These are phyloP conservation scores for Yponomeuta cagnagella DNA, from an alignment of 2,888 invertebrate species.

Conservation along the genomic window DNA sequence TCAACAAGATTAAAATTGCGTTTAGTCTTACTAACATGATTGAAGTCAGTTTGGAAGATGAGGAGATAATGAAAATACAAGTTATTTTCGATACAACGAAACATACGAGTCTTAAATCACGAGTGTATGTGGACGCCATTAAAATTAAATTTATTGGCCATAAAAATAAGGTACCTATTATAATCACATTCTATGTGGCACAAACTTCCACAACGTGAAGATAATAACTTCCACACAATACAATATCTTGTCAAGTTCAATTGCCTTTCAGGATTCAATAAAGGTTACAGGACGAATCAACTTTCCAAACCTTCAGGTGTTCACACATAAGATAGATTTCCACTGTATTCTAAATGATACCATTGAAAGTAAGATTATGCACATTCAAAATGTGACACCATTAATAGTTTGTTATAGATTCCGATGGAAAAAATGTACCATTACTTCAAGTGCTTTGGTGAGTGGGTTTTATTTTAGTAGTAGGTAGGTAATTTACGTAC, in stretches of 20 bases:
- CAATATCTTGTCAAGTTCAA: too few species aligned
- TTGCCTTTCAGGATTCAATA: conserved; percentile 74
- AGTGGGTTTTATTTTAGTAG: not conserved
- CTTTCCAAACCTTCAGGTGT: conserved; percentile 79
- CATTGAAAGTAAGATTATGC: conserved; percentile 53
- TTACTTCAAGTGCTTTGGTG: conserved; percentile 23
- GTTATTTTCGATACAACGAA: conserved; percentile 63
- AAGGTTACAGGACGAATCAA: conserved; percentile 78
- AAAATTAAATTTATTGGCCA: conserved; percentile 61
- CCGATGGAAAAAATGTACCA: conserved; percentile 51
- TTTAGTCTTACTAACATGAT: conserved; percentile 53
- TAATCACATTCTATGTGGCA: not conserved
- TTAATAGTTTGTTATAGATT: conserved; percentile 56
- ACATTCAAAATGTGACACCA: conserved; percentile 60
- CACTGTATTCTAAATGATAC: conserved; percentile 71
- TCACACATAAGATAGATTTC: conserved; percentile 76
- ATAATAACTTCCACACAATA: too few species aligned
- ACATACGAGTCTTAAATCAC: conserved; percentile 53
- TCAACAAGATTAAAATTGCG: conserved; percentile 61
- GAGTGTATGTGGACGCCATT: conserved; percentile 54
- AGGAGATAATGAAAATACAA: conserved; percentile 63
- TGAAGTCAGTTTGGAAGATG: conserved; percentile 57
- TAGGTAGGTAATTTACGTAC: not conserved
- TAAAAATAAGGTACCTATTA: conserved; percentile 52
- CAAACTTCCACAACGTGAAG: too few species aligned